Evolutionary conservation across 2,113 vertebrate species (phyloP).

Genomic region (Caloenas nicobarica): DNA sequence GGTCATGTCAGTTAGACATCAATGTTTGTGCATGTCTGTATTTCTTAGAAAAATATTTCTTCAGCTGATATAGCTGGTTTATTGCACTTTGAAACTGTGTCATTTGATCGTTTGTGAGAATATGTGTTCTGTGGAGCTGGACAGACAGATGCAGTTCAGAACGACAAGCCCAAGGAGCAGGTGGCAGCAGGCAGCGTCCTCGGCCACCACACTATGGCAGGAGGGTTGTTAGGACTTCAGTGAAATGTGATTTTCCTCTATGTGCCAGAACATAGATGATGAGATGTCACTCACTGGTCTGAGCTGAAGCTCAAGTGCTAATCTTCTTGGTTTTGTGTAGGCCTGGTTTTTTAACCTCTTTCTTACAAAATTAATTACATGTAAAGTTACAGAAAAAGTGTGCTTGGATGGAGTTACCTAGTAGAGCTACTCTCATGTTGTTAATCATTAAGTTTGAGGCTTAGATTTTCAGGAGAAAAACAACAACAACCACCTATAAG

Average conservation of each 20-base stretch:
- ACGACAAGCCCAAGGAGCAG: neutral
- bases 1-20: neutral
- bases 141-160: neutral
- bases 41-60: neutral
- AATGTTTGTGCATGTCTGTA: fast-evolving
- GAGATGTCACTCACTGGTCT: neutral
- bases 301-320: neutral
- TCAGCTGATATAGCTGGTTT: neutral
- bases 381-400: neutral
- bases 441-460: neutral
- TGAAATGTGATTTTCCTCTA: neutral
- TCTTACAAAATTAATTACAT: neutral
- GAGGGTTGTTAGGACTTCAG: neutral
- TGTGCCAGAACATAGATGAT: fast-evolving
- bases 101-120: neutral
- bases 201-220: fast-evolving
- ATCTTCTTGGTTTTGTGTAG: neutral
- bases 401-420: neutral
- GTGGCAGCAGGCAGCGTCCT: neutral
- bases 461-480: neutral
- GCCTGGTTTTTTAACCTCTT: neutral
- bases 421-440: neutral
- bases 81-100: neutral
- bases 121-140: neutral
- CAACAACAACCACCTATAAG: neutral